Evolutionary conservation across 2,797 vertebrate genomes (phyloP), one percentile per base, ranked within the genome.

Genomic region (Cirrhinus molitorella): DNA sequence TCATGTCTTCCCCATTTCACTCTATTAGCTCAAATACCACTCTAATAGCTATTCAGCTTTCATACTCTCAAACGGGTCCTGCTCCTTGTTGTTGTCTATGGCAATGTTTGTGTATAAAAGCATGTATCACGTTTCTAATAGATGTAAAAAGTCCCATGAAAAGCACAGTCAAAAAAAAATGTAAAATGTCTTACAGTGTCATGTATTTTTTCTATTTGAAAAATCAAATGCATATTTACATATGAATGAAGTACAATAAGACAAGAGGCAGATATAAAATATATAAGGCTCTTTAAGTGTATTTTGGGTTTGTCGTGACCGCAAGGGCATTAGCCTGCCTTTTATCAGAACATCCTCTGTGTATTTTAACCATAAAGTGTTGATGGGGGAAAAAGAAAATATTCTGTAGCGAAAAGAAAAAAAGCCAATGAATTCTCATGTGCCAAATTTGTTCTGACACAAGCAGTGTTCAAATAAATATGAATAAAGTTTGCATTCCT

Each of bases 171-270:
- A 87, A 89, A 89, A 91, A 89, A 89, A 91, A 93, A 91, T 94
- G 90, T 87, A 93, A 92, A 92, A 92, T 94, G 79, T 85, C 72
- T 45, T 80, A 84, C 88, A 89, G 90, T 93, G 93, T 95, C 90
- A 87, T 92, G 94, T 95, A 94, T 95, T 96, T 96, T 63, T 95
- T 95, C 88, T 95, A 95, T 89, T 91, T 86, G 91, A 92, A 91
- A 89, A 81, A 81, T n/a, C 43, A 65, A 73, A 66, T 78, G 61
- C 77, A 89, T 78, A 89, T 84, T 89, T 93, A 81, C 88, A 90
- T 86, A 87, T 88, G 87, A 91, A 89, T 94, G 90, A 92, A 89
- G 92, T 93, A 91, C 92, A 93, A 92, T 93, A 92, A 93, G 88
- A 94, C 91, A 92, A 91, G 91, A 92, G 92, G 91, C 91, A 77